Evolutionary conservation across 2,888 invertebrate genomes (phyloP).

Genomic region (Laothoe populi): DNA sequence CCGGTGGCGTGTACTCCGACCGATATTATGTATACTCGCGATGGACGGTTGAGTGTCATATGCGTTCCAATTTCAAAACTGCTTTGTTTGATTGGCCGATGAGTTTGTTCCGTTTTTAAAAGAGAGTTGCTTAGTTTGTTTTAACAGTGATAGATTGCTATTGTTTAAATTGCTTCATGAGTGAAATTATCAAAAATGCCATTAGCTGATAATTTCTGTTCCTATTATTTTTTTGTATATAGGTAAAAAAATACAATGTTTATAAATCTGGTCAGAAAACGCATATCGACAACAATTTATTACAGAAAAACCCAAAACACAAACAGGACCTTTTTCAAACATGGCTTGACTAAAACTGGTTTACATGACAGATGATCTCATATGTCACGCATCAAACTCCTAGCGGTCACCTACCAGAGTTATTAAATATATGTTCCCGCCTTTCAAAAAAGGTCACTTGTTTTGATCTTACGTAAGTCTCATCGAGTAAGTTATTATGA

Average conservation of each 20-base stretch:
- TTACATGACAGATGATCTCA: conserved; percentile 6
- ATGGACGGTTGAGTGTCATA: conserved; percentile 13
- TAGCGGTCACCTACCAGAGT: background rate
- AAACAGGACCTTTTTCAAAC: background rate
- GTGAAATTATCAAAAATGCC: background rate
- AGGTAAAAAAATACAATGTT: no score
- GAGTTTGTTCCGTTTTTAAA: background rate
- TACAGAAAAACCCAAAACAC: background rate
- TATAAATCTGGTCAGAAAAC: no score
- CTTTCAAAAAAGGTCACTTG: conserved; percentile 8
- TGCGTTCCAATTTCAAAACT: conserved; percentile 7
- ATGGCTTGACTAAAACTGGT: background rate
- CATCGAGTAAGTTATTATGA: background rate
- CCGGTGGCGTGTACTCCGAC: conserved; percentile 17
- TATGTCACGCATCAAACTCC: conserved; percentile 13
- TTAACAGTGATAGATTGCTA: background rate
- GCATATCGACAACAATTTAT: background rate
- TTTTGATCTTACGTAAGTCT: conserved; percentile 3
- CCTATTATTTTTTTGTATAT: background rate
- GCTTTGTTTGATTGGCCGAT: conserved; percentile 7
- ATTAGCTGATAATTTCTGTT: background rate
- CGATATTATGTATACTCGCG: conserved; percentile 6
- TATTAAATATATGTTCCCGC: background rate
- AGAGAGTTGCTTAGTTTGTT: background rate
- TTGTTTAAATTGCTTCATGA: background rate